Conservation (phyloP, 2,888 invertebrate species). For the Cerastis rubricosa region DNA sequence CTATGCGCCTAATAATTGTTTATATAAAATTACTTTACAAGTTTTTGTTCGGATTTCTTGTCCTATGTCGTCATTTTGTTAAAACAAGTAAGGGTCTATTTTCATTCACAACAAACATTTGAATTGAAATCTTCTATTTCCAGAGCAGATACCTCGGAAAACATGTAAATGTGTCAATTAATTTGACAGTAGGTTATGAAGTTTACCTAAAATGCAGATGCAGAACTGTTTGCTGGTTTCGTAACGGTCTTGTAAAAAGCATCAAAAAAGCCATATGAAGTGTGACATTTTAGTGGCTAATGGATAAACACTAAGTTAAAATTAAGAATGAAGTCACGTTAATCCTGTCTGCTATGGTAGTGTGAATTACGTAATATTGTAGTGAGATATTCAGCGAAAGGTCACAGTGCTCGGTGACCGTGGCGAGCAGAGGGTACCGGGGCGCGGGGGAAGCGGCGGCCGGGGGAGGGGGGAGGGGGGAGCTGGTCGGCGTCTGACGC, state of each 20-base stretch:
- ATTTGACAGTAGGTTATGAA: neutral
- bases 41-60: slow-evolving; percentile 14
- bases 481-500: slow-evolving; percentile 68
- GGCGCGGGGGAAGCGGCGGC: slow-evolving; percentile 48
- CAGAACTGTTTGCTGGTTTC: slow-evolving; percentile 18
- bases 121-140: slow-evolving; percentile 9
- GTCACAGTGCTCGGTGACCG: slow-evolving; percentile 88
- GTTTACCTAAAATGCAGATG: slow-evolving; percentile 25
- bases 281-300: slow-evolving; percentile 36
- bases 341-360: slow-evolving; percentile 58
- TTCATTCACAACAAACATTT: neutral
- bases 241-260: slow-evolving; percentile 16
- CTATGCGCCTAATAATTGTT: slow-evolving; percentile 27
- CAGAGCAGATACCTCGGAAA: neutral
- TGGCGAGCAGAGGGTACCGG: slow-evolving; percentile 78
- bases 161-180: slow-evolving; percentile 2
- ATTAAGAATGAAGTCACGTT: slow-evolving; percentile 54
- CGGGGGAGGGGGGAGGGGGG: slow-evolving; percentile 55
- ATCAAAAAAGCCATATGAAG: slow-evolving; percentile 19
- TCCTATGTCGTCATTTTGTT: neutral
- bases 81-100: neutral
- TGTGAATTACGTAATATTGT: slow-evolving; percentile 82
- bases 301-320: slow-evolving; percentile 42
- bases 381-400: slow-evolving; percentile 82
- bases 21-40: slow-evolving; percentile 9